These are phyloP conservation scores for Burhinus bistriatus DNA, from an alignment of 2,113 vertebrate genomes.

Conservation along the genomic window DNA sequence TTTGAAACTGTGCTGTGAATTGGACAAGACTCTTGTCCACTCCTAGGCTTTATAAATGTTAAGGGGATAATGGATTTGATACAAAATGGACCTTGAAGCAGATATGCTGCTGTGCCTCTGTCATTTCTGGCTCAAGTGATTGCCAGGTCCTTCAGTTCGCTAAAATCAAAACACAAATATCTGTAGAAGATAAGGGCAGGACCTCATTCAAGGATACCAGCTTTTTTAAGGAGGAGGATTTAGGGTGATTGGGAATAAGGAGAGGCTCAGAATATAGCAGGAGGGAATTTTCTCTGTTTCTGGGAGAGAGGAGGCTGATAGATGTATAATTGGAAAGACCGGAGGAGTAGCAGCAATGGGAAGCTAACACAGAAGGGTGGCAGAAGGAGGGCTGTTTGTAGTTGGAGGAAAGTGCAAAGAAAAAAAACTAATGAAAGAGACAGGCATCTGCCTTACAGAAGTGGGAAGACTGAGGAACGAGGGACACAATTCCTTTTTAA, in stretches of 20 bases:
- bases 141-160: neutral
- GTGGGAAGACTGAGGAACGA: neutral
- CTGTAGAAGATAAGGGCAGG: neutral
- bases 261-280: neutral
- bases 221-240: neutral
- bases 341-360: neutral
- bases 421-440: neutral
- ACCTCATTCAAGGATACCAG: neutral
- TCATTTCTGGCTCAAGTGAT: neutral
- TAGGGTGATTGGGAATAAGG: neutral
- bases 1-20: neutral
- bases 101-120: rapidly evolving
- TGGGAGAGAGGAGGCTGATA: neutral
- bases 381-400: neutral
- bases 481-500: neutral
- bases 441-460: neutral
- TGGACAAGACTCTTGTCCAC: neutral
- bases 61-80: neutral
- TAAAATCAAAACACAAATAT: neutral
- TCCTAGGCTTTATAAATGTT: neutral
- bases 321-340: neutral
- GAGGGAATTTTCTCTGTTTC: neutral
- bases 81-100: neutral
- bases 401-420: neutral
- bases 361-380: neutral